These are phyloP conservation scores for Pachydiplax longipennis DNA, from an alignment of 2,888 invertebrate species.

Conservation along the genomic window DNA sequence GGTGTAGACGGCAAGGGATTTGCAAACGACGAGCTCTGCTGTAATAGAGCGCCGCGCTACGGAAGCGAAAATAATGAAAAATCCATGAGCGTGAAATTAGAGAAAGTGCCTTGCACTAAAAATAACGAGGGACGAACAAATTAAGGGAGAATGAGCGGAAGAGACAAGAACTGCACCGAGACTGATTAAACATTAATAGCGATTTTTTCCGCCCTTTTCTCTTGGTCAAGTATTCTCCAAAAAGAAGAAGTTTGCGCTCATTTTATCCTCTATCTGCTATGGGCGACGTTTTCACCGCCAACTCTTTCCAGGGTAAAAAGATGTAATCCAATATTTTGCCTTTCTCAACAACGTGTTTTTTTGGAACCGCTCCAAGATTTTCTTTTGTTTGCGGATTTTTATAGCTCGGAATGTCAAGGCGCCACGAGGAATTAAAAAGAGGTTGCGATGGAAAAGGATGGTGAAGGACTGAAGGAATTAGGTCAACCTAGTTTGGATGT, in stretches of 20 bases:
- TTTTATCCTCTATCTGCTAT: not conserved
- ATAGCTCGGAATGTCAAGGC: not conserved
- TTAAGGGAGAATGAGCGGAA: not conserved
- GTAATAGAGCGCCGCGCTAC: not conserved
- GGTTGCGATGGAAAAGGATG: not conserved
- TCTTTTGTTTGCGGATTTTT: not conserved
- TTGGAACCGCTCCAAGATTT: not conserved
- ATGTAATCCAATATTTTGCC: not conserved
- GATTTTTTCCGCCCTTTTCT: not conserved
- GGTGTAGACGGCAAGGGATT: no score
- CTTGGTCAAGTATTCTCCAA: conserved; percentile 7
- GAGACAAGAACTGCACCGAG: not conserved
- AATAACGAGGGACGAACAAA: not conserved
- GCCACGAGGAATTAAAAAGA: not conserved
- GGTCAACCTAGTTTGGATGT: not conserved
- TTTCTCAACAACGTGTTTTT: not conserved
- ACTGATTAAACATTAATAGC: conserved; percentile 29
- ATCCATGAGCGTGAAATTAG: not conserved
- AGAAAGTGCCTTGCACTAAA: not conserved
- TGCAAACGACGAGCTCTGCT: no score
- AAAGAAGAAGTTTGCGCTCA: not conserved
- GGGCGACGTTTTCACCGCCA: not conserved
- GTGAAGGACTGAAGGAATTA: not conserved
- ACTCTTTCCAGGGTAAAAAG: not conserved
- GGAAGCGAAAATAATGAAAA: not conserved